Percentiles rank a stretch among this genome's conserved stretches.
These are phyloP conservation scores for Mythimna lalbum DNA, from an alignment of 2,888 invertebrate species.

Conservation along the genomic window DNA sequence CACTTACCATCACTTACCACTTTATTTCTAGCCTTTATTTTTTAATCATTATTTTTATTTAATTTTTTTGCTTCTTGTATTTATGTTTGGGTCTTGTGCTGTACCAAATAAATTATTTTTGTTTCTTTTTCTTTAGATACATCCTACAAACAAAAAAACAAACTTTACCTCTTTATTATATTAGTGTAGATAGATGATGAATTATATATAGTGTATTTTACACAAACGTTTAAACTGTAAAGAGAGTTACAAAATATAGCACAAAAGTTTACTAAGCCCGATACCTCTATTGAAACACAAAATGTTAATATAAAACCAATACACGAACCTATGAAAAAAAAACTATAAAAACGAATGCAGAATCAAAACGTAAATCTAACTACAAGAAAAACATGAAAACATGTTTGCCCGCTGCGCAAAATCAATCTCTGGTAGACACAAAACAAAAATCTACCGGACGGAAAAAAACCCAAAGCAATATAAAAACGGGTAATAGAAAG, in stretches of 20 bases:
- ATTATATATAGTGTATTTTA: background rate
- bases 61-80: too few species aligned
- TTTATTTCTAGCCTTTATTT: too few species aligned
- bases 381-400: slow-evolving; percentile 41
- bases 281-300: background rate
- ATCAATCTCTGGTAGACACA: slow-evolving; percentile 34
- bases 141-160: too few species aligned
- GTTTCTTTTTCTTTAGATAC: too few species aligned
- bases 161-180: too few species aligned
- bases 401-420: slow-evolving; percentile 21
- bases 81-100: too few species aligned
- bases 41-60: too few species aligned
- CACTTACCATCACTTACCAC: too few species aligned
- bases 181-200: background rate
- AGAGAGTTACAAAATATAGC: background rate
- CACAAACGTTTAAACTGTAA: background rate
- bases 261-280: background rate
- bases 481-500: slow-evolving; percentile 51
- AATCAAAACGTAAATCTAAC: background rate
- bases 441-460: slow-evolving; percentile 34
- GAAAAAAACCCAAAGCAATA: slow-evolving; percentile 42
- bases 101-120: too few species aligned
- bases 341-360: background rate
- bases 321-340: background rate
- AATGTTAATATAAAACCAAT: background rate